These are phyloP conservation scores for Vimba vimba DNA, from an alignment of 2,113 vertebrate genomes.

Conservation along the genomic window DNA sequence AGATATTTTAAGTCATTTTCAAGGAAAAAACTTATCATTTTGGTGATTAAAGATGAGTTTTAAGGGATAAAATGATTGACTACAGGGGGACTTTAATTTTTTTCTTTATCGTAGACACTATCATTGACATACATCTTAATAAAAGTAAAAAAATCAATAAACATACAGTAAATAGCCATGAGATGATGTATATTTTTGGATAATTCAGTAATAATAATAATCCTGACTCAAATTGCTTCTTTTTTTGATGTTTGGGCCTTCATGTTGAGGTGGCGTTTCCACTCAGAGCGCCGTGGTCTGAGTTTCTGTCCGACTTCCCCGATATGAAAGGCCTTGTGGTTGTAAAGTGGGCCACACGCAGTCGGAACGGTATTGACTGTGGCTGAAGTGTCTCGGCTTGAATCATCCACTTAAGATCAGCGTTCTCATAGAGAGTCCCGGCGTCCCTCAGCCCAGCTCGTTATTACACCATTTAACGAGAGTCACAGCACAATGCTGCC, in stretches of 20 bases:
- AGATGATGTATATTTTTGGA: not conserved
- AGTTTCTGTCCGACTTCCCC: not conserved
- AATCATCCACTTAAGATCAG: slow-evolving; percentile 20
- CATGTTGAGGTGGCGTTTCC: too few species aligned
- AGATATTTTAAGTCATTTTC: too few species aligned
- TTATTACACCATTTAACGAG: slow-evolving; percentile 40
- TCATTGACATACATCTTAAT: not conserved
- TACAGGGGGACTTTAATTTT: too few species aligned
- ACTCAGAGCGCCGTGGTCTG: too few species aligned
- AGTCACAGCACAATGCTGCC: slow-evolving; percentile 28
- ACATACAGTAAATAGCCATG: not conserved
- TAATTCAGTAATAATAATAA: not conserved
- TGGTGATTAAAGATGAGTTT: too few species aligned
- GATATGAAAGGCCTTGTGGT: not conserved
- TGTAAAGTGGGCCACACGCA: not conserved
- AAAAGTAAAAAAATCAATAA: not conserved
- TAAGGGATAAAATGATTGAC: too few species aligned
- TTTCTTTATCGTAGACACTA: too few species aligned
- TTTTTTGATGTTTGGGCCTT: too few species aligned
- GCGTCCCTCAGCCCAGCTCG: not conserved
- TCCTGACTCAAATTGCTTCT: not conserved
- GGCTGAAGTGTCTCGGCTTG: slow-evolving; percentile 20
- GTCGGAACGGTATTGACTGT: not conserved
- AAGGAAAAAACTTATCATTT: too few species aligned
- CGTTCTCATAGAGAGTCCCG: not conserved